Percentiles rank a stretch among this genome's conserved stretches.
phyloP scores from a whole-genome alignment of 2,113 vertebrate species.

The Campylorhamphus procurvoides region DNA sequence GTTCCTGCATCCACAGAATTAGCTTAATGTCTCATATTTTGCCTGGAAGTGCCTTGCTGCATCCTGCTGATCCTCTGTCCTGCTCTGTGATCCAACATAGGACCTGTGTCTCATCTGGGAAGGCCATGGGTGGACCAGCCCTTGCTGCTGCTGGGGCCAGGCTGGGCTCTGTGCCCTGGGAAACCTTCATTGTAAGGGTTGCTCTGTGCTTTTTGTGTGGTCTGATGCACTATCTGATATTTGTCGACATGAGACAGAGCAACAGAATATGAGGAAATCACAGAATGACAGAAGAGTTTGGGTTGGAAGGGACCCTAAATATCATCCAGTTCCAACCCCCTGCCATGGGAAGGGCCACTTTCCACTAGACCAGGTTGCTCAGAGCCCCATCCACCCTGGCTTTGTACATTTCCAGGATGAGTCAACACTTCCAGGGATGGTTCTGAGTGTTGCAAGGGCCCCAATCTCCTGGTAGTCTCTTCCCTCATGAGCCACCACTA shows the following conservation, averaged over 20 bases:
- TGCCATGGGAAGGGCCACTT: not conserved
- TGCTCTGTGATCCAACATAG: rapidly evolving
- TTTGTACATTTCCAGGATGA: not conserved
- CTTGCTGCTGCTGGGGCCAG: not conserved
- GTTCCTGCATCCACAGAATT: not conserved
- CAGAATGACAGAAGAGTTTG: not conserved
- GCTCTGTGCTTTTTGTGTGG: not conserved
- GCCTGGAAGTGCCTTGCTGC: not conserved
- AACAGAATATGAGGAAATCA: not conserved
- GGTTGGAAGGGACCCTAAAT: not conserved
- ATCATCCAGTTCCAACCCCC: not conserved
- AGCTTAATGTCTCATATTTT: not conserved
- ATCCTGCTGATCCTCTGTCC: not conserved
- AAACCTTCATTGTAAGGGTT: not conserved
- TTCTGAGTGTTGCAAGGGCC: not conserved
- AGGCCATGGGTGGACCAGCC: not conserved
- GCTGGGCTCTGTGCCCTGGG: not conserved
- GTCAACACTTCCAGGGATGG: not conserved
- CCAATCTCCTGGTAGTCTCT: not conserved
- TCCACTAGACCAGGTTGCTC: not conserved
- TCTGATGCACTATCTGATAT: not conserved
- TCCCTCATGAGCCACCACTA: not conserved
- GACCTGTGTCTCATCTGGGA: not conserved
- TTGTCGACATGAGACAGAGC: not conserved
- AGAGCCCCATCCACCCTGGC: not conserved